Evolutionary conservation across 2,888 invertebrate genomes (phyloP).

Genomic region (Agonopterix arenella): DNA sequence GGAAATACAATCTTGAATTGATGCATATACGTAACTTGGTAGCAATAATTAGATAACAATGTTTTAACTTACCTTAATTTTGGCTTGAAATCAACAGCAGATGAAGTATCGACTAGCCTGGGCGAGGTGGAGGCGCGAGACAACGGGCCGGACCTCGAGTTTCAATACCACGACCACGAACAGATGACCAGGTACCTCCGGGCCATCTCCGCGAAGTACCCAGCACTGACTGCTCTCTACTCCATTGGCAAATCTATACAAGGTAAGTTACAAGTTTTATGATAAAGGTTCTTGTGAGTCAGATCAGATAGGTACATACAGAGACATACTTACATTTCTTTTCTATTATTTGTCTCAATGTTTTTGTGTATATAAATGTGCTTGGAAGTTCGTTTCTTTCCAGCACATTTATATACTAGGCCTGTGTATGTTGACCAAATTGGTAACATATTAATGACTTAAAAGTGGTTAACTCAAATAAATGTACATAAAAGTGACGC

Average conservation of each 20-base stretch:
- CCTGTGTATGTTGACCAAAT: too few species aligned
- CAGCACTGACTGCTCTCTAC: conserved; percentile 92
- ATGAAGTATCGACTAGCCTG: conserved; percentile 42
- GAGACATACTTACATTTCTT: neutral
- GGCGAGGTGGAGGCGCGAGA: conserved; percentile 56
- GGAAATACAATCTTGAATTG: too few species aligned
- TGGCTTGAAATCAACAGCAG: conserved; percentile 17
- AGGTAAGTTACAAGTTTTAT: conserved; percentile 69
- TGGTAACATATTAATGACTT: too few species aligned
- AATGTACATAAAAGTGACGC: too few species aligned
- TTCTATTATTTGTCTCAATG: too few species aligned
- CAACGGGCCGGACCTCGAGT: conserved; percentile 77
- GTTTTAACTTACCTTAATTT: too few species aligned
- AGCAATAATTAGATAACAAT: too few species aligned
- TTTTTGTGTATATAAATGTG: too few species aligned
- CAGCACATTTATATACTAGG: too few species aligned
- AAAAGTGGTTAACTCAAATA: too few species aligned
- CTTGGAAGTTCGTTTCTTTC: too few species aligned
- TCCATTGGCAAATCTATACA: conserved; percentile 95
- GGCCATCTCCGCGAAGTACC: conserved; percentile 87
- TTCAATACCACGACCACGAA: conserved; percentile 92
- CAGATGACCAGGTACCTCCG: conserved; percentile 89
- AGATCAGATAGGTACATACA: neutral
- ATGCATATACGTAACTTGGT: too few species aligned
- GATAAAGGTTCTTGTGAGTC: conserved; percentile 1